Evolutionary conservation across 2,888 invertebrate species (phyloP), one percentile per base, ranked within the genome.

Genomic region (Eurytoma californica): DNA sequence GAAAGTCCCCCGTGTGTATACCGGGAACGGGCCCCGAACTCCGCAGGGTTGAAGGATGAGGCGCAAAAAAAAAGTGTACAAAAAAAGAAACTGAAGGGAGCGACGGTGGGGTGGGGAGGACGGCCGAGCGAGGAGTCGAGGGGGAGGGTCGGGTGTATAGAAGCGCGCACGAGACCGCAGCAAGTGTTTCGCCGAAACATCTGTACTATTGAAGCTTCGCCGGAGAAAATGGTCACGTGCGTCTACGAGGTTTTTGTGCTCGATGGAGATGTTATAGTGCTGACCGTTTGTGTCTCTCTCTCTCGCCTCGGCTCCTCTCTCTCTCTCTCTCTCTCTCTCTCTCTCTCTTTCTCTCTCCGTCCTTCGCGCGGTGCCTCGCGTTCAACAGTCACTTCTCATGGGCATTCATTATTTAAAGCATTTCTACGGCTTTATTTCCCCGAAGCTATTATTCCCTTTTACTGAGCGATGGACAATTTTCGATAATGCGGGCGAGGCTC

Each of bases 221-320:
- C 18, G 61, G n/a, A 67, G 72, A 55, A 72, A 77, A 77, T 72
- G 66, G 72, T 72, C 77, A 47, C 72, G 67, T 39, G 72, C 51
- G 55, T 60, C 65, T 65, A 66, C n/a, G 51, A 51, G 16, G 18
- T 55, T 55, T 67, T 30, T 55, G 51, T 13, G 63, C 18, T 60
- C 30, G 65, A 73, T 73, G 65, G 73, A 39, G 65, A 51, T 24
- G 73, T 61, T 73, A 18, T 47, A 47, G 61, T 30, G 61, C 47
- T 20, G 57, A 30, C 57, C 57, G 39, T 39, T 69, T 57, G 30
- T 39, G 57, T 57, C 24, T 57, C 39, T 39, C 9, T 57, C 24
- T 57, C 39, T 39, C 9, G 39, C 9, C 39, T 39, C 39, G 39
- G 39, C 39, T 39, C 13, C 18, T 39, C 30, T 57, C 39, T n/a